These are phyloP conservation scores for Rhodophaea formosa DNA, from an alignment of 2,888 invertebrate species.

Conservation along the genomic window DNA sequence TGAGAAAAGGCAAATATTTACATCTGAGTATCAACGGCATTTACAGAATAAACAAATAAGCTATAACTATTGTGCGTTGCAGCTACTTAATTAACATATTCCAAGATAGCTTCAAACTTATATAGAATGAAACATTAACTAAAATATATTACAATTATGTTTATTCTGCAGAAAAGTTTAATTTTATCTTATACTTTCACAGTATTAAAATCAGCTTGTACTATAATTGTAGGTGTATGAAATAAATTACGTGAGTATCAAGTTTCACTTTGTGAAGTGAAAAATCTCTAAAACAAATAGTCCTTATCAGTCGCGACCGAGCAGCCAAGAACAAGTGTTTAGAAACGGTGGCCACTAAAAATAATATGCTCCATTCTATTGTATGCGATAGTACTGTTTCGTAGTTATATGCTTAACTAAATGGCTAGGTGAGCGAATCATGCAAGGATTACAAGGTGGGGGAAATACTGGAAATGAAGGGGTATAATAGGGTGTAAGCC, in stretches of 20 bases:
- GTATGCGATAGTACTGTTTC: neutral
- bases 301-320: slow-evolving; percentile 11
- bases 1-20: slow-evolving; percentile 7
- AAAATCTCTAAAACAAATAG: neutral
- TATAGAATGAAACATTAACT: neutral
- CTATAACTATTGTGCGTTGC: slow-evolving; percentile 3
- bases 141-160: slow-evolving; percentile 1
- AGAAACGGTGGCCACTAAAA: neutral
- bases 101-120: too few relatives aligned
- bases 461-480: too few relatives aligned
- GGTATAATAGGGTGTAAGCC: too few relatives aligned
- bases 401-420: neutral
- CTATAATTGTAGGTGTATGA: neutral
- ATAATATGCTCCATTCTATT: neutral
- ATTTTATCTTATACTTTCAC: neutral
- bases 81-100: slow-evolving; percentile 1
- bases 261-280: too few relatives aligned
- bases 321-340: slow-evolving; percentile 1
- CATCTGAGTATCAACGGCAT: neutral
- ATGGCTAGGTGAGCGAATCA: neutral
- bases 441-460: too few relatives aligned
- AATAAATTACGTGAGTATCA: too few relatives aligned
- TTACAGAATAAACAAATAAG: neutral
- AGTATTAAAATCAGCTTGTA: neutral
- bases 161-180: neutral